Base-by-base conservation (phyloP, 2,888 invertebrate species). In the Cheiracanthium punctorium region DNA sequence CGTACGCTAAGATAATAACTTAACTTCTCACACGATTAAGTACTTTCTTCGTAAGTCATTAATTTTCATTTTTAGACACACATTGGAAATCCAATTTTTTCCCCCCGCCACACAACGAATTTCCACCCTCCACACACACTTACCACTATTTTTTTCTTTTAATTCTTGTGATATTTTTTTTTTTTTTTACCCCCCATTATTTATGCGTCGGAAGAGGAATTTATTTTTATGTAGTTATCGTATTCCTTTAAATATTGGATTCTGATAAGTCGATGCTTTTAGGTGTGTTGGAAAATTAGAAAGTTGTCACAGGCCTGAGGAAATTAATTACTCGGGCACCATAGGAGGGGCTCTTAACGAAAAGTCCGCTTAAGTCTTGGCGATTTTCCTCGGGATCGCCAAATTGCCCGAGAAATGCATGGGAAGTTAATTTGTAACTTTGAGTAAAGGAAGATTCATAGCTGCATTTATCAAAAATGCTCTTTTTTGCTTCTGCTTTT, bases 211-310 rank as follows among this genome's bases (percentile, higher is more conserved):
- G 71, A 67, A 33, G 48, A 72, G 70, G 76, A 73, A 79, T 79
- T 85, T 85, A 85, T 85, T 85, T 82, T 80, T 85, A 85, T 85
- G 84, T 79, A 77, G 72, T 85, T 85, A 85, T 77, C 84, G 84
- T 80, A 85, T 85, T 85, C 84, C 74, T 85, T 85, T 85, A 85
- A 85, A 85, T 85, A 85, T 85, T 85, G 84, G 74, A 85, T 85
- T 85, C 84, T 79, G 73, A 85, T 85, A 85, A 85, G 84, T 85
- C 84, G 79, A 85, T 85, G 69, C 79, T 69, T 70, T 79, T 79
- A 85, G 84, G 84, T 79, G 84, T 85, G 84, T 85, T 74, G 84
- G 84, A 74, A 85, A 85, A 85, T 85, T 85, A 85, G 84, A 79
- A 85, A 85, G 84, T 79, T 79, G 84, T 85, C 84, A 80, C 79